phyloP scores from a whole-genome alignment of 2,113 vertebrate species.

The Carettochelys insculpta region DNA sequence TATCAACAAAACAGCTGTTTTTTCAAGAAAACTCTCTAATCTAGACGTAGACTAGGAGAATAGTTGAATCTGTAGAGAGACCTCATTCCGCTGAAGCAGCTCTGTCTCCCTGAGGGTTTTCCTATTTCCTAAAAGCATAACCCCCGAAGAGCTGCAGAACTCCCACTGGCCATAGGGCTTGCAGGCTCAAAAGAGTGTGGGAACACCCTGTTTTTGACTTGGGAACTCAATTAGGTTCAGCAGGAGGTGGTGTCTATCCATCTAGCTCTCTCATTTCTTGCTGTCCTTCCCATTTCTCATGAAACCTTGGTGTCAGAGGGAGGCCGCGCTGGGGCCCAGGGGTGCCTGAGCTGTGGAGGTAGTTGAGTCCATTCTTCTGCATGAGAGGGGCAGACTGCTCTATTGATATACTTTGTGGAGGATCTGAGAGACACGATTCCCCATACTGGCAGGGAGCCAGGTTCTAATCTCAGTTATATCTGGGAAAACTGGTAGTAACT shows the following conservation, averaged over 20 bases:
- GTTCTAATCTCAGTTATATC: neutral
- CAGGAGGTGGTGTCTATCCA: neutral
- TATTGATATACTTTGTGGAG: neutral
- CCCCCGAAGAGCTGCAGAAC: accelerated
- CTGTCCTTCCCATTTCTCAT: neutral
- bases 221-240: neutral
- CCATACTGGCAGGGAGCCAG: neutral
- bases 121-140: neutral
- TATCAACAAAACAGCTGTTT: no score
- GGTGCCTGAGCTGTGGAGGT: neutral
- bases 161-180: neutral
- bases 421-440: neutral
- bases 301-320: neutral
- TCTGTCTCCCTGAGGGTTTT: neutral
- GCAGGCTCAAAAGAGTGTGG: neutral
- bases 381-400: neutral
- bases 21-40: no score
- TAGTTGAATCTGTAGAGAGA: accelerated
- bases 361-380: neutral
- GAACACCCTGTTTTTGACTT: neutral
- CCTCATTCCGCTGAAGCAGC: neutral
- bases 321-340: neutral
- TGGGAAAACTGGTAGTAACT: accelerated
- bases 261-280: neutral
- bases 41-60: neutral